Evolutionary conservation across 2,888 invertebrate species (phyloP).

Genomic region (Lydus trimaculatus): DNA sequence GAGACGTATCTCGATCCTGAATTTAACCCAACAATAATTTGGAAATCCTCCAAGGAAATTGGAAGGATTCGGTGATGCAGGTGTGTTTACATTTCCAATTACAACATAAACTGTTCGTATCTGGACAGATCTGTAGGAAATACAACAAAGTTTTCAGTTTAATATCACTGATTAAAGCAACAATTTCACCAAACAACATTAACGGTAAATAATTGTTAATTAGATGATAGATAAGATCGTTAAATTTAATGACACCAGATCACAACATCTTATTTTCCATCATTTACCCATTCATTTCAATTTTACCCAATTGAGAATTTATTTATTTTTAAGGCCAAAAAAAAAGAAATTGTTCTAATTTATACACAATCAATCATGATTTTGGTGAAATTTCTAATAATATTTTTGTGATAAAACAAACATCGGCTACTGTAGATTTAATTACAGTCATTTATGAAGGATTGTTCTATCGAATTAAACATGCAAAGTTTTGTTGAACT

Average conservation of each 20-base stretch:
- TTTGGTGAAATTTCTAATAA: background rate
- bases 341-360: background rate
- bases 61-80: no score
- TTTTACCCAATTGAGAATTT: background rate
- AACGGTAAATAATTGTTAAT: slow-evolving; percentile 12
- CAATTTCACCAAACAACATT: slow-evolving; percentile 6
- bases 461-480: slow-evolving; percentile 7
- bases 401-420: background rate
- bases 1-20: no score
- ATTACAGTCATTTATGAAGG: slow-evolving; percentile 1
- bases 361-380: background rate
- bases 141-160: slow-evolving; percentile 4
- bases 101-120: background rate
- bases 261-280: slow-evolving; percentile 11
- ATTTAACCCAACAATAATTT: no score
- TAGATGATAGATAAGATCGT: slow-evolving; percentile 3
- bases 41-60: no score
- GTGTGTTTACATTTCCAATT: background rate
- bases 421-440: background rate
- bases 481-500: slow-evolving; percentile 17
- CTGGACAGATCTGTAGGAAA: background rate
- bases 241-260: slow-evolving; percentile 1
- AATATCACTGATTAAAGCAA: slow-evolving; percentile 11
- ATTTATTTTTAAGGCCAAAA: no score
- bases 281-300: background rate